Evolutionary conservation across 1,140 invertebrate genomes (phyloP).

Genomic region (Diachasmimorpha longicaudata): DNA sequence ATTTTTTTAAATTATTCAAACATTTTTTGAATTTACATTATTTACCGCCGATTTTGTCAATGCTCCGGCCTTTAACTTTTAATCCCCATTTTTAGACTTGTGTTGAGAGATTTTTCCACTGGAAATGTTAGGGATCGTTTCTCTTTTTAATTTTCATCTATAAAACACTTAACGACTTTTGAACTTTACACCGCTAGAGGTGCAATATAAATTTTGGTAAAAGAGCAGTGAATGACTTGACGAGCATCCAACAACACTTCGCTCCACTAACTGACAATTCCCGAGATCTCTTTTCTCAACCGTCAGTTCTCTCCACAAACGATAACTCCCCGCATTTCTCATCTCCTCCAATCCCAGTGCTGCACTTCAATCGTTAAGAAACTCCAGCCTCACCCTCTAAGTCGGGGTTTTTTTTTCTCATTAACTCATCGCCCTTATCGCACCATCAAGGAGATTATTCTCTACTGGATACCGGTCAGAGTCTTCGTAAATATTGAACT

Average conservation of each 20-base stretch:
- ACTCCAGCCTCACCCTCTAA: not conserved
- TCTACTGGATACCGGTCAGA: not conserved
- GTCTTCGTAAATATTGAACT: not conserved
- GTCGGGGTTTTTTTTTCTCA: too few species aligned
- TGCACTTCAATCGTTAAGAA: not conserved
- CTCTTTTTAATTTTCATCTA: not conserved
- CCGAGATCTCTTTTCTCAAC: conserved; percentile 5
- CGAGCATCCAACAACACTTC: conserved; percentile 10
- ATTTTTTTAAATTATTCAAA: too few species aligned
- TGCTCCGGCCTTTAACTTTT: not conserved
- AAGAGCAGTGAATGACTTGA: conserved; percentile 13
- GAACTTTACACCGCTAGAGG: conserved; percentile 6
- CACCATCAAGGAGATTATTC: not conserved
- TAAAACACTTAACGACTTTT: not conserved
- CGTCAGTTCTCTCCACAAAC: not conserved
- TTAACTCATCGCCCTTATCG: not conserved
- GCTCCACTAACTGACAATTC: not conserved
- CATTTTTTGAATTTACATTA: too few species aligned
- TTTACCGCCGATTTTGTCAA: not conserved
- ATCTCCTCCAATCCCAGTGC: not conserved
- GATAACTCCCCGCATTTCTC: not conserved
- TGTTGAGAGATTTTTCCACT: not conserved
- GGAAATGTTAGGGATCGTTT: not conserved
- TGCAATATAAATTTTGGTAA: conserved; percentile 27
- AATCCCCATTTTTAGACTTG: not conserved